A percentile compares a stretch with the other conserved stretches of the same genome.
Conservation (phyloP, 2,888 invertebrate species). For the Drosophila anceps region DNA sequence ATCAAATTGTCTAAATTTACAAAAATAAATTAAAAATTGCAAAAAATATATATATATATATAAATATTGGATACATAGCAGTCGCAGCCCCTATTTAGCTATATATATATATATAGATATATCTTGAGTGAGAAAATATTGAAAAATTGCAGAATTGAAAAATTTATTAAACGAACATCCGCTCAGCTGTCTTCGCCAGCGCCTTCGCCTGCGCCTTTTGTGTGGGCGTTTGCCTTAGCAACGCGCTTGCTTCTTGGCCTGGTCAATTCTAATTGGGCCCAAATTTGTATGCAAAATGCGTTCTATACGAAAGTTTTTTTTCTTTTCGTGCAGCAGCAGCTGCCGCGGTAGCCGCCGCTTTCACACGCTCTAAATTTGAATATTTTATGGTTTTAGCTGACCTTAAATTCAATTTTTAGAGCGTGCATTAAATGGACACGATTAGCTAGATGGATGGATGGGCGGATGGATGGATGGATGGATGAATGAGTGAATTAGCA, state of each 20-base stretch:
- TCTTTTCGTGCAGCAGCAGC: constrained; percentile 4
- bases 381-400: constrained; percentile 45
- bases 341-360: constrained; percentile 53
- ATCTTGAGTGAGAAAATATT: background rate
- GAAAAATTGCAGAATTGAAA: constrained; percentile 20
- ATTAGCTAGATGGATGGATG: background rate
- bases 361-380: constrained; percentile 76
- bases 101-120: background rate
- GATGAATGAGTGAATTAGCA: background rate
- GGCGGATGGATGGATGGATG: background rate
- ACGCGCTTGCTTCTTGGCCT: constrained; percentile 61
- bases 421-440: constrained; percentile 39
- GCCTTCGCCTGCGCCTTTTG: constrained; percentile 16
- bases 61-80: constrained; percentile 37
- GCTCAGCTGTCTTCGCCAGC: constrained; percentile 56
- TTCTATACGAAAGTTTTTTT: constrained; percentile 50
- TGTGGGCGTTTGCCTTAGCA: constrained; percentile 52
- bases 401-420: constrained; percentile 26
- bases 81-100: constrained; percentile 9
- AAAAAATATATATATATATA: constrained; percentile 18
- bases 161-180: constrained; percentile 56
- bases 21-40: constrained; percentile 38
- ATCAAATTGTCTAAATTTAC: constrained; percentile 75
- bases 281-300: constrained; percentile 76
- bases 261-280: constrained; percentile 66